Evolutionary conservation across 2,888 invertebrate genomes (phyloP).

Genomic region (Tryphoninae sp.): DNA sequence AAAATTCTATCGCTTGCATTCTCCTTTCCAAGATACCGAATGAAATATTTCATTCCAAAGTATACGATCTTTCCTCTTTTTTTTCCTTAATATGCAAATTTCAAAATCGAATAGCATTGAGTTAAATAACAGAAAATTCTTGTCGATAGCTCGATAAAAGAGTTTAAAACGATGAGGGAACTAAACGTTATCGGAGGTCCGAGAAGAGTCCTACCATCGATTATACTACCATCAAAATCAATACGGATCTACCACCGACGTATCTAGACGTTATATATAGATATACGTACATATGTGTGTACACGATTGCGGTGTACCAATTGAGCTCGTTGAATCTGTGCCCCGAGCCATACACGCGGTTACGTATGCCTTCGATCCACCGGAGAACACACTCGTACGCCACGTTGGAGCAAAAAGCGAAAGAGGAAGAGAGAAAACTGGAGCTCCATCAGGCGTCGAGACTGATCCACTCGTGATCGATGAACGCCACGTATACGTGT

Average conservation of each 20-base stretch:
- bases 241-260: slow-evolving; percentile 16
- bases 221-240: slow-evolving; percentile 9
- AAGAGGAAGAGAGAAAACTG: slow-evolving; percentile 47
- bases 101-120: too few species aligned
- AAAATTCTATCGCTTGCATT: slow-evolving; percentile 26
- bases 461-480: slow-evolving; percentile 75
- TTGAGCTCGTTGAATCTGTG: slow-evolving; percentile 81
- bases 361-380: slow-evolving; percentile 72
- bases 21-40: background rate
- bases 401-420: background rate
- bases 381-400: slow-evolving; percentile 25
- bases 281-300: background rate
- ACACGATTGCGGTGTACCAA: slow-evolving; percentile 71
- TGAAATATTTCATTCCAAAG: background rate
- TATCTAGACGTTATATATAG: background rate
- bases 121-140: too few species aligned
- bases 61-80: background rate
- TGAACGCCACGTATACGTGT: slow-evolving; percentile 67
- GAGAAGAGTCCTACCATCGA: too few species aligned
- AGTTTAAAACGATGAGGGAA: too few species aligned
- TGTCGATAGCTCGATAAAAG: too few species aligned
- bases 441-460: slow-evolving; percentile 59
- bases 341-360: slow-evolving; percentile 77
- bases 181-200: too few species aligned
- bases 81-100: background rate